Base-by-base conservation (phyloP, 2,113 vertebrate species). In the Scomber scombrus region DNA sequence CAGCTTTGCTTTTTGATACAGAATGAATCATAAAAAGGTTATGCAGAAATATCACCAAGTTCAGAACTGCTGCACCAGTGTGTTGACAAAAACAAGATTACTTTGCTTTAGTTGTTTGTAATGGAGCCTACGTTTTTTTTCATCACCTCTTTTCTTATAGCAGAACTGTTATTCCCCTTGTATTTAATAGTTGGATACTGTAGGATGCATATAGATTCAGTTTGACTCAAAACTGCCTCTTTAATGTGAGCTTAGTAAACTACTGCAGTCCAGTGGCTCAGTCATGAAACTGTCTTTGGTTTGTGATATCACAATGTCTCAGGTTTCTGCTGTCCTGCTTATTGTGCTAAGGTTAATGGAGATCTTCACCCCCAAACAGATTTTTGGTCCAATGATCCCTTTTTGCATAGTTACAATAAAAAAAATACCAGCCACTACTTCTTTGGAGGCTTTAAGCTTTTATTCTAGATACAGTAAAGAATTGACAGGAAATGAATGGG, bases 11-110 rank as follows among this genome's bases (percentile, higher is more conserved):
- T 78, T 75, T 56, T 71, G 88, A 88, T 91, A 66, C 71, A 68
- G 83, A 93, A 82, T 85, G 70, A 92, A 88, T 86, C 71, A 75
- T 74, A 80, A 83, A 86, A 76, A 82, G 74, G 71, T 87, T 83
- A 77, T 1, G 21, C 21, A 77, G 71, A 89, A 93, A 92, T 86
- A 78, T 81, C 75, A 85, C 52, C 2, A 57, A 90, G 74, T 87
- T 90, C 69, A 49, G 50, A 73, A 61, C 67, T 80, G 71, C 70
- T 87, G 74, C 85, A 84, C 61, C 55, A 52, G 11, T 71, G 18
- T 52, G 60, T 64, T 70, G 13, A 29, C 18, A 23, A 56, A 52
- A 62, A 78, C 40, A 43, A 54, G n/a, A 72, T 76, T 29, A 63
- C 18, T n/a, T 29, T 70, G 57, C 62, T 47, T 57, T 55, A 23